phyloP scores from a whole-genome alignment of 1,140 invertebrate species.

The Amphibalanus amphitrite region DNA sequence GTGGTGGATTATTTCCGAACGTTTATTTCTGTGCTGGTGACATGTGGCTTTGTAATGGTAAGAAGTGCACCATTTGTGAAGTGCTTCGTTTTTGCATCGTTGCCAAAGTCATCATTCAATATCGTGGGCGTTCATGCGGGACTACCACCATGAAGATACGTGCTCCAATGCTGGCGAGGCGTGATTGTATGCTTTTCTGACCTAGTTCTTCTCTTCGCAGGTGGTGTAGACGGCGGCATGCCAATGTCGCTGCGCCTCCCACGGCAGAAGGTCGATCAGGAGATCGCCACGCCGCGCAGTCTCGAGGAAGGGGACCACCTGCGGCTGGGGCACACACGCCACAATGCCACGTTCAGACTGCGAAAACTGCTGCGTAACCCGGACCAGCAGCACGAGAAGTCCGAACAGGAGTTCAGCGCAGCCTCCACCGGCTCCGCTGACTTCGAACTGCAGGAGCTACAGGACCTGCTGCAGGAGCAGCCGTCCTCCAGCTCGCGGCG shows the following conservation, averaged over 20 bases:
- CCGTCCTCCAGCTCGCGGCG: background rate
- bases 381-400: background rate
- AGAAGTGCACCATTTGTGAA: too few relatives aligned
- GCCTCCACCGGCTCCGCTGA: background rate
- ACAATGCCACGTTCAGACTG: background rate
- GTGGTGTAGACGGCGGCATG: background rate
- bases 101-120: too few relatives aligned
- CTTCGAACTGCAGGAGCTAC: background rate
- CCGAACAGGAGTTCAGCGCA: background rate
- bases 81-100: too few relatives aligned
- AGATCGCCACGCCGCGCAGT: background rate
- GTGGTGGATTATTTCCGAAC: too few relatives aligned
- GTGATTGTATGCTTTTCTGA: too few relatives aligned
- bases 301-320: background rate
- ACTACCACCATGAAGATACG: too few relatives aligned
- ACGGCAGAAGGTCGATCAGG: background rate
- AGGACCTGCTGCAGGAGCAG: background rate
- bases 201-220: background rate
- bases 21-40: too few relatives aligned
- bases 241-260: background rate
- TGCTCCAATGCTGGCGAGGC: too few relatives aligned
- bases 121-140: too few relatives aligned
- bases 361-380: background rate
- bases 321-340: background rate
- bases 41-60: too few relatives aligned